Evolutionary conservation across 2,113 vertebrate genomes (phyloP), one percentile per base, ranked within the genome.

Genomic region (Petrocephalus microphthalmus): DNA sequence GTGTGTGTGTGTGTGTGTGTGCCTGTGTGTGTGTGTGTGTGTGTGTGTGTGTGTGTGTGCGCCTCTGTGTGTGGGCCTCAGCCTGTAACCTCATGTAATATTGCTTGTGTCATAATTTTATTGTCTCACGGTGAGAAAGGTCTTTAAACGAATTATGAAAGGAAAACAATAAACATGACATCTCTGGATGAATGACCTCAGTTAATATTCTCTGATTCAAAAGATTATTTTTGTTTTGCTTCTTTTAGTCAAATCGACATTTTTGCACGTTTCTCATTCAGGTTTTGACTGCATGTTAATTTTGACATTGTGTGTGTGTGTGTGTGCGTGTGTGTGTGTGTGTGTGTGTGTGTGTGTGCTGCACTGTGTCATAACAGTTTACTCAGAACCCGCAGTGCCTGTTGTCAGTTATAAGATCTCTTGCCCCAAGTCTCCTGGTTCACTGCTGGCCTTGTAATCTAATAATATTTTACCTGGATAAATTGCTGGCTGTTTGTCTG

Each of bases 391-490:
- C 29, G 29, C 84, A 85, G 45, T 54, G 19, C 33, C 25, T 15
- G 52, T 54, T 85, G 47, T 54, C 49, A 25, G 25, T 33, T 54
- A 33, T 33, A 53, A 85, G 22, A 19, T 85, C 7, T 56, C 51
- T 29, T 33, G 49, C 84, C 15, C 15, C 84, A 54, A 17, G 52
- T 52, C 7, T 54, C 51, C 52, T 37, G 25, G 13, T 51, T 13
- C 84, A 37, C 49, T 54, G 25, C 25, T 85, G 84, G 19, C 29
- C n/a, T 54, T 42, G 13, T 85, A 85, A 85, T 85, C 84, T 85
- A 54, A 85, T 85, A 52, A 54, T 51, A 56, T 85, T 54, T 54
- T 54, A 33, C 20, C 15, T 33, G 52, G 10, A 85, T 49, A 54
- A 85, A 85, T 85, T 11, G 19, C 25, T 56, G 25, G 52, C 81